These are phyloP conservation scores for Alloplasta piceator DNA, from an alignment of 2,888 invertebrate genomes.

Conservation along the genomic window DNA sequence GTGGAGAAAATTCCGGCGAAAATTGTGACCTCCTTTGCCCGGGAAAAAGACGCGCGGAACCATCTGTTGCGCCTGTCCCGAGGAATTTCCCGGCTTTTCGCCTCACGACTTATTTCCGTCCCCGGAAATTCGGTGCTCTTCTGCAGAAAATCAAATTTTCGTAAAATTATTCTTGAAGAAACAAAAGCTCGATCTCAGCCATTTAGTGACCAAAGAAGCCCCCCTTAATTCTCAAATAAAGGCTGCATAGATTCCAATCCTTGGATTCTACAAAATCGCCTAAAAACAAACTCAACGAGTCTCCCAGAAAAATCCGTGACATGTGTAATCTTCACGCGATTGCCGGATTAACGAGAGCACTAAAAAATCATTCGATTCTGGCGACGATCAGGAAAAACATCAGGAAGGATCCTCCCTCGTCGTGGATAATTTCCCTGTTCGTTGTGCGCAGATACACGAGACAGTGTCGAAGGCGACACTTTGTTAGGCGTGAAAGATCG, in stretches of 20 bases:
- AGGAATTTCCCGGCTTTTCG: slow-evolving; percentile 32
- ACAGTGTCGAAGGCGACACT: too few species aligned
- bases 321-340: slow-evolving; percentile 32
- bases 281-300: neutral
- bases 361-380: neutral
- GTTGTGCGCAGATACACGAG: neutral
- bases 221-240: neutral
- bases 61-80: slow-evolving; percentile 46
- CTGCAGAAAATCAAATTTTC: neutral
- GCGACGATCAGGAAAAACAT: neutral
- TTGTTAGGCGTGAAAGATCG: too few species aligned
- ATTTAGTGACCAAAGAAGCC: neutral
- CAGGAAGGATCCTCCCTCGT: neutral
- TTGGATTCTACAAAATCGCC: neutral
- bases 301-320: neutral
- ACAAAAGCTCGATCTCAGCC: neutral
- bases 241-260: neutral
- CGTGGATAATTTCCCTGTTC: neutral
- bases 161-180: neutral
- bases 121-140: too few species aligned
- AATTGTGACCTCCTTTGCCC: too few species aligned
- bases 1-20: slow-evolving; percentile 50
- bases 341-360: neutral
- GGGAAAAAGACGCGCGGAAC: slow-evolving; percentile 27
- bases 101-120: neutral